Conservation (phyloP, 2,888 invertebrate species). For the Tubulanus polymorphus region DNA sequence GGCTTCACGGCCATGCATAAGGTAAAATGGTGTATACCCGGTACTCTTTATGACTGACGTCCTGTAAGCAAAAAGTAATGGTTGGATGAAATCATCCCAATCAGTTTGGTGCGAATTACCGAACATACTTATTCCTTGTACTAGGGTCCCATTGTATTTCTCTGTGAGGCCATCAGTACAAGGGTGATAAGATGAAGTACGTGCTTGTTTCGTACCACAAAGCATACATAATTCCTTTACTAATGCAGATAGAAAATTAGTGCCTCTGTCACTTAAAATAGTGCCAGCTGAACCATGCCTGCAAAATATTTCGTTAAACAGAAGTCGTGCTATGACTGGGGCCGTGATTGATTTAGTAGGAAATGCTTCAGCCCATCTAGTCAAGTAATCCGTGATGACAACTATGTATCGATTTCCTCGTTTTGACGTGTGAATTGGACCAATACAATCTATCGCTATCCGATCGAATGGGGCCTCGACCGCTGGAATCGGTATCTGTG, state of each 20-base stretch:
- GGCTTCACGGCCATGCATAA: not conserved
- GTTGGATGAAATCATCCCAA: not conserved
- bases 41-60: not conserved
- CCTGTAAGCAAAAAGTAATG: not conserved
- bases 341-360: slow-evolving; percentile 24
- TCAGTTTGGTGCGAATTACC: not conserved
- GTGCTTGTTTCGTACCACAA: not conserved
- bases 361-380: slow-evolving; percentile 23
- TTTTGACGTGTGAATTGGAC: not conserved
- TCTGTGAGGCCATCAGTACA: not conserved
- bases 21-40: not conserved
- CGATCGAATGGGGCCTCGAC: not conserved
- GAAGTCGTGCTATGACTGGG: slow-evolving; percentile 9
- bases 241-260: not conserved
- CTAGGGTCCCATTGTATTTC: not conserved
- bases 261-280: not conserved
- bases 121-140: not conserved
- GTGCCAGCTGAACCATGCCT: not conserved
- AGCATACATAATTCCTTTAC: not conserved
- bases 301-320: not conserved
- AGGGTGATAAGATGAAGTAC: not conserved
- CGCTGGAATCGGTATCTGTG: not conserved
- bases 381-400: slow-evolving; percentile 18
- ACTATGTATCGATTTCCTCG: too few relatives aligned
- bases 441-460: not conserved